Evolutionary conservation across 1,140 invertebrate species (phyloP).

Genomic region (Brachionus calyciflorus): DNA sequence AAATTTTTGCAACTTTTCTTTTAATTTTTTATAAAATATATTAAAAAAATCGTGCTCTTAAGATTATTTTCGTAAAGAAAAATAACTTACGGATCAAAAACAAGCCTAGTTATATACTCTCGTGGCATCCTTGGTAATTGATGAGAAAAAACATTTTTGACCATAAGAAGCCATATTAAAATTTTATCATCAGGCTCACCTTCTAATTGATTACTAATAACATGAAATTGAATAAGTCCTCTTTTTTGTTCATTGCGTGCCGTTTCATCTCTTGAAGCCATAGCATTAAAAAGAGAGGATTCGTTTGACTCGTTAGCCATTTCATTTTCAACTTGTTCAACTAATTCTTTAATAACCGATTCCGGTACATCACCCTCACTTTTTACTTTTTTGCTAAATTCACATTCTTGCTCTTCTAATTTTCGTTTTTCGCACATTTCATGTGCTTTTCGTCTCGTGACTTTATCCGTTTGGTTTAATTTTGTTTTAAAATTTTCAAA

Average conservation of each 20-base stretch:
- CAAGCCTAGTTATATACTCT: conserved; percentile 91
- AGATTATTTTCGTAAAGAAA: no score
- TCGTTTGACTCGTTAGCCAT: conserved; percentile 44
- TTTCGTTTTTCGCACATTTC: conserved; percentile 39
- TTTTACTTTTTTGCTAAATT: conserved; percentile 20
- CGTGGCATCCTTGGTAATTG: conserved; percentile 95
- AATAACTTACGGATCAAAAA: conserved; percentile 86
- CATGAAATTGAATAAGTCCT: conserved; percentile 85
- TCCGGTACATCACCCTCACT: neutral
- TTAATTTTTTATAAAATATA: no score
- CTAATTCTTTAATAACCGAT: neutral
- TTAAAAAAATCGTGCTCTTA: no score
- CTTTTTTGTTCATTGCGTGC: conserved; percentile 82
- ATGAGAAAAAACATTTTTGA: conserved; percentile 92
- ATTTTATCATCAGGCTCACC: conserved; percentile 65
- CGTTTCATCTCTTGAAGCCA: conserved; percentile 77
- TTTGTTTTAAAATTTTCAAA: conserved; percentile 1
- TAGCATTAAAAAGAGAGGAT: conserved; percentile 51
- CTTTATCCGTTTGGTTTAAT: neutral
- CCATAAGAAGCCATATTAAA: conserved; percentile 75
- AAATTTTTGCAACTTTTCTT: no score
- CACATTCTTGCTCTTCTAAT: conserved; percentile 17
- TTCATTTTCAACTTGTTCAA: neutral
- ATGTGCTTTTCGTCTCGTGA: neutral
- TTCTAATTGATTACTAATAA: conserved; percentile 83